These are phyloP conservation scores for Tipula unca DNA, from an alignment of 2,888 invertebrate genomes.

Conservation along the genomic window DNA sequence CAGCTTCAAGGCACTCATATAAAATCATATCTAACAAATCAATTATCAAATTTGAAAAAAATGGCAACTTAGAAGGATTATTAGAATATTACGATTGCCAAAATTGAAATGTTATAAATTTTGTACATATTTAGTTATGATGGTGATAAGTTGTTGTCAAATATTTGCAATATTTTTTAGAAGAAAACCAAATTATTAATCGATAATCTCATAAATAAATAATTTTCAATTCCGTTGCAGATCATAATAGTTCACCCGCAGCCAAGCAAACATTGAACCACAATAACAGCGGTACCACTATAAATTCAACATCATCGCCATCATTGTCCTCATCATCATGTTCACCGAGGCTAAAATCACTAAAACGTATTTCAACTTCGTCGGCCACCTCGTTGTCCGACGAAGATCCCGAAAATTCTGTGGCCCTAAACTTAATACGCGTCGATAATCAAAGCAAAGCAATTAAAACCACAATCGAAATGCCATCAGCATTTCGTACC, in stretches of 20 bases:
- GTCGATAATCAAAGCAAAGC: conserved; percentile 26
- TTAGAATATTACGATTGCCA: too few relatives aligned
- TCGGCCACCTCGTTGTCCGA: not conserved
- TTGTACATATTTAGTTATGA: too few relatives aligned
- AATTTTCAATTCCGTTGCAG: not conserved
- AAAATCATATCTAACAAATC: too few relatives aligned
- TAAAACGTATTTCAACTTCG: not conserved
- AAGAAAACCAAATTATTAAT: too few relatives aligned
- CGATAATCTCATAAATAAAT: not conserved
- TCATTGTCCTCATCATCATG: not conserved
- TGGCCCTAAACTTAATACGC: conserved; percentile 29
- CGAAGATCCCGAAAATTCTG: conserved; percentile 9
- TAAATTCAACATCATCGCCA: not conserved
- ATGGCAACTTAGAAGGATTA: too few relatives aligned
- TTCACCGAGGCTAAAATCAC: not conserved
- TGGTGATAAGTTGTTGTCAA: too few relatives aligned
- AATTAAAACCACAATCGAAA: not conserved
- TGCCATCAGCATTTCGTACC: not conserved
- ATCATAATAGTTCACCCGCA: not conserved
- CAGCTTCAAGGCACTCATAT: too few relatives aligned
- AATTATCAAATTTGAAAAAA: too few relatives aligned
- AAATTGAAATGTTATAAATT: too few relatives aligned
- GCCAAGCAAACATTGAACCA: not conserved
- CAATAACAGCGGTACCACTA: not conserved
- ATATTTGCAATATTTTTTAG: too few relatives aligned